Evolutionary conservation across 1,140 invertebrate species (phyloP).

Genomic region (Holotrichia oblita): DNA sequence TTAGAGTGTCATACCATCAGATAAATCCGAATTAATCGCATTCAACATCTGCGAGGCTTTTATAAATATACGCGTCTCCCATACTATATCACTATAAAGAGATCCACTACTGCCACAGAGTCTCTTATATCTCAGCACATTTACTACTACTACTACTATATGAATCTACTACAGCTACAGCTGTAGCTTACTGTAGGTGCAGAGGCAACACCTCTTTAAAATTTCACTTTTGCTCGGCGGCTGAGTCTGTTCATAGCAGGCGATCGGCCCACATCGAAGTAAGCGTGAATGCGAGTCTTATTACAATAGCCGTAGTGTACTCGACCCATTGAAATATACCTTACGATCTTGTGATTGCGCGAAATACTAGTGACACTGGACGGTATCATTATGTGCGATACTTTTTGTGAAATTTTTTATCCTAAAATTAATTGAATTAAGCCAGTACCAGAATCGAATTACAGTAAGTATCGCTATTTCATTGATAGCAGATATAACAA

Average conservation of each 20-base stretch:
- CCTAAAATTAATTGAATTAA: not conserved
- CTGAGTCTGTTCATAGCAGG: constrained; percentile 25
- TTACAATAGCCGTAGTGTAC: not conserved
- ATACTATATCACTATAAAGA: constrained; percentile 18
- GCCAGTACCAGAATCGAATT: too few species aligned
- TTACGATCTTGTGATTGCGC: not conserved
- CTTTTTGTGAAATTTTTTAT: not conserved
- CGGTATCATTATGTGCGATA: not conserved
- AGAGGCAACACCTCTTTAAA: constrained; percentile 30
- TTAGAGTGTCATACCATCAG: not conserved
- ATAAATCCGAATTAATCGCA: constrained; percentile 10
- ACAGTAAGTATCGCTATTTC: too few species aligned
- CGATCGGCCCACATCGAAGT: constrained; percentile 19
- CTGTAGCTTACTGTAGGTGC: not conserved
- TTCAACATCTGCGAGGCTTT: constrained; percentile 23
- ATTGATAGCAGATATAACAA: too few species aligned
- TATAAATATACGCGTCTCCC: constrained; percentile 27
- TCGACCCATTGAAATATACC: not conserved
- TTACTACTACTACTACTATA: constrained; percentile 21
- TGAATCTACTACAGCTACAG: constrained; percentile 2
- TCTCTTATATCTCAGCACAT: not conserved
- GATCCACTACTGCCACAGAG: not conserved
- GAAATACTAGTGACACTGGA: not conserved
- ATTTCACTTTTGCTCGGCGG: constrained; percentile 30
- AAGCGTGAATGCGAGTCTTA: not conserved